A percentile compares a stretch with the other conserved stretches of the same genome.
These are phyloP conservation scores for Drosophila subsilvestris DNA, from an alignment of 2,888 invertebrate genomes.

Conservation along the genomic window DNA sequence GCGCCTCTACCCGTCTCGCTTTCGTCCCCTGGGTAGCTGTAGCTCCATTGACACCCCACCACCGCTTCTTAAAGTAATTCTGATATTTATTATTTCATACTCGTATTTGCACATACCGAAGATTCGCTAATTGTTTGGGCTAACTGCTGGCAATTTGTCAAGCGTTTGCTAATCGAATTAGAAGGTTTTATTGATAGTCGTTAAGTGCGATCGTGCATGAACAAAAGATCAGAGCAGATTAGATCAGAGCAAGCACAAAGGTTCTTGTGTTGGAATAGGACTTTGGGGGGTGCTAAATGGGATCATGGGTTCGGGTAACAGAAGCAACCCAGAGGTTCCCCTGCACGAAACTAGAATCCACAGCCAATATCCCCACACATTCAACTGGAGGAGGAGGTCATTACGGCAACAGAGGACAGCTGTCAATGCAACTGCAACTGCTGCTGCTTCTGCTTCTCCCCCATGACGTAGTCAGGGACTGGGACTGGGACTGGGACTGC, in stretches of 20 bases:
- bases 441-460: neutral
- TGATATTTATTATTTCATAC: constrained; percentile 23
- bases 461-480: constrained; percentile 33
- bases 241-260: constrained; percentile 20
- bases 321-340: too few relatives aligned
- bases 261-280: constrained; percentile 12
- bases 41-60: constrained; percentile 1
- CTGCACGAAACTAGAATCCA: neutral
- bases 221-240: constrained; percentile 43
- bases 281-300: constrained; percentile 17
- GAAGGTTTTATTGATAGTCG: constrained; percentile 39
- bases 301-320: constrained; percentile 23
- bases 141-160: constrained; percentile 55
- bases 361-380: neutral
- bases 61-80: neutral
- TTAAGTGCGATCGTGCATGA: constrained; percentile 36
- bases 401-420: neutral
- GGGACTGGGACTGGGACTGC: constrained; percentile 58
- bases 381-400: constrained; percentile 6
- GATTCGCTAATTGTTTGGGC: constrained; percentile 3
- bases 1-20: constrained; percentile 12
- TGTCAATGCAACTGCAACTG: neutral
- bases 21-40: neutral
- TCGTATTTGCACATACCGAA: neutral
- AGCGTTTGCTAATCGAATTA: constrained; percentile 66